Conservation (phyloP, 2,888 invertebrate species). For the Pachydiplax longipennis region DNA sequence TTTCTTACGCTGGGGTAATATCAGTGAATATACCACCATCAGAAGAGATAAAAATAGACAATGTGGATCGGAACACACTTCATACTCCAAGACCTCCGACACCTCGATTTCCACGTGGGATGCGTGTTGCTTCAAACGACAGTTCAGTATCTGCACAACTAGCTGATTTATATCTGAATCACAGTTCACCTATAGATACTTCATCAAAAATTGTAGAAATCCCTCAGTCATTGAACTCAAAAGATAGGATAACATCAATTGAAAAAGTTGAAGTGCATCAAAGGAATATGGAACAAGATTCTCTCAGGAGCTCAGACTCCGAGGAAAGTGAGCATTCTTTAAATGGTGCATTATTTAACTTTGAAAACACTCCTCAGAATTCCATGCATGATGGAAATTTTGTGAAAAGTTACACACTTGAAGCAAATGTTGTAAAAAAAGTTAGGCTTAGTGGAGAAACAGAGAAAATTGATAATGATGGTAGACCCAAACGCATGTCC, state of each 20-base stretch:
- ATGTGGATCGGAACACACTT: not conserved
- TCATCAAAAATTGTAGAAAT: not conserved
- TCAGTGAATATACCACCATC: slow-evolving; percentile 3
- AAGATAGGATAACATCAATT: too few species aligned
- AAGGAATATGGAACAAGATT: not conserved
- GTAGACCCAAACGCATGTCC: not conserved
- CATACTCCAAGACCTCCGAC: not conserved
- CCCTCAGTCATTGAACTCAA: not conserved
- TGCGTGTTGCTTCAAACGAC: not conserved
- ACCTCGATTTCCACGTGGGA: slow-evolving; percentile 1
- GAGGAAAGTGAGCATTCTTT: not conserved
- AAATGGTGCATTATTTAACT: too few species aligned
- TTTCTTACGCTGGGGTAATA: slow-evolving; percentile 10
- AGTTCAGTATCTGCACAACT: not conserved
- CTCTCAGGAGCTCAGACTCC: not conserved
- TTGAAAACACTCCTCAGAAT: not conserved
- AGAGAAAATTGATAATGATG: not conserved
- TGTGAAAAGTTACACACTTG: not conserved
- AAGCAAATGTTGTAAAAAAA: not conserved
- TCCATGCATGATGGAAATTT: too few species aligned
- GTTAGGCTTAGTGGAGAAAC: not conserved
- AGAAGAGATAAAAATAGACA: not conserved
- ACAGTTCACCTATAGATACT: not conserved
- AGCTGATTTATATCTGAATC: not conserved
- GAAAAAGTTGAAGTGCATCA: not conserved